phyloP scores from a whole-genome alignment of 2,797 vertebrate species.

The Sternarchorhynchus goeldii region DNA sequence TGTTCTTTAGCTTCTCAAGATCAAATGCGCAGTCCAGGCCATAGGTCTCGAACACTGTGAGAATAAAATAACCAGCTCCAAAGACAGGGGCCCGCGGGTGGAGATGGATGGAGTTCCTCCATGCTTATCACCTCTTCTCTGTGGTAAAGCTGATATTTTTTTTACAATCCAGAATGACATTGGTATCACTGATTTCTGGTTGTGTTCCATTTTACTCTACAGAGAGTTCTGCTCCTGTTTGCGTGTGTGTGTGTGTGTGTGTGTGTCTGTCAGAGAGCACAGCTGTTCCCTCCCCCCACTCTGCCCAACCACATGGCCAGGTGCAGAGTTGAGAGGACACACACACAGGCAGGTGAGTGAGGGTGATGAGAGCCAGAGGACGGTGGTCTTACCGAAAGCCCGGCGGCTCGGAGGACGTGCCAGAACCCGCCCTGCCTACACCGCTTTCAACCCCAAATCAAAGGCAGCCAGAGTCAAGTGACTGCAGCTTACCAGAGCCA shows the following conservation, averaged over 20 bases:
- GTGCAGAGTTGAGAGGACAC: constrained; percentile 34
- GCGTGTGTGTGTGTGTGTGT: neutral
- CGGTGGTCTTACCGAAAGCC: constrained; percentile 20
- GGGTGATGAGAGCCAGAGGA: constrained; percentile 14
- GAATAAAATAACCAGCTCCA: neutral
- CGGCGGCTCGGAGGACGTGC: constrained; percentile 54
- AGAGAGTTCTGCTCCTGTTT: neutral
- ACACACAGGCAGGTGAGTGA: constrained; percentile 23
- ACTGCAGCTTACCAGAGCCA: constrained; percentile 61
- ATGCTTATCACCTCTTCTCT: too few relatives aligned
- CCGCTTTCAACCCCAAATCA: constrained; percentile 76
- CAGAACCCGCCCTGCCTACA: constrained; percentile 62
- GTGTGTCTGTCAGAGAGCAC: constrained; percentile 26
- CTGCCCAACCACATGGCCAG: constrained; percentile 13
- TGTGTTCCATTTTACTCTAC: constrained; percentile 1
- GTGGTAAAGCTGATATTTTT: constrained; percentile 3
- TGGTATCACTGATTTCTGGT: neutral
- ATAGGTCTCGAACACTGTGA: neutral
- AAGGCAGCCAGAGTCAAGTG: constrained; percentile 73
- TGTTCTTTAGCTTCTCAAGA: constrained; percentile 29
- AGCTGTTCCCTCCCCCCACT: neutral
- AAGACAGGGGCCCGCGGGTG: too few relatives aligned
- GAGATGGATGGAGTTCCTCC: too few relatives aligned
- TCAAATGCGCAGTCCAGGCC: constrained; percentile 9
- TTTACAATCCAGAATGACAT: neutral